Percentiles rank a stretch among this genome's conserved stretches.
Evolutionary conservation across 2,888 invertebrate genomes (phyloP).

Genomic region (Andricus quercusramuli): DNA sequence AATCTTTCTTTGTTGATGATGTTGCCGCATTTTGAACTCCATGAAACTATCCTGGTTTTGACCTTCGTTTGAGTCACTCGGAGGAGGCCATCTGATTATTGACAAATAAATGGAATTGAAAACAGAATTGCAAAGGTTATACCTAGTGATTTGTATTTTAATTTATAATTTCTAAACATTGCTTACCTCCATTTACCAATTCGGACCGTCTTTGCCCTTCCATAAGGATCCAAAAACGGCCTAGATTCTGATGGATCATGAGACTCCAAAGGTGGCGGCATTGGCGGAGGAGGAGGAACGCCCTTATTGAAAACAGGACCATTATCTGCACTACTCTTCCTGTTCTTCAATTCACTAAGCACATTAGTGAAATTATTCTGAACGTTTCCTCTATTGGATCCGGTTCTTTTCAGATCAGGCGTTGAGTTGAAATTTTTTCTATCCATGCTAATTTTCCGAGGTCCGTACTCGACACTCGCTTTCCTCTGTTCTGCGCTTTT

Average conservation of each 20-base stretch:
- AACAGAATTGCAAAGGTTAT: not conserved
- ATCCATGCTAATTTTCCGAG: constrained; percentile 70
- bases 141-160: not conserved
- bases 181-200: constrained; percentile 92
- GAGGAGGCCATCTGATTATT: constrained; percentile 89
- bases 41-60: constrained; percentile 90
- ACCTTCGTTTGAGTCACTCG: constrained; percentile 84
- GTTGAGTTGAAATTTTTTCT: constrained; percentile 68
- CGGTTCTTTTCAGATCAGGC: constrained; percentile 67
- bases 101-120: not conserved
- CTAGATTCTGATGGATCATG: constrained; percentile 90
- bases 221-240: constrained; percentile 94
- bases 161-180: not conserved
- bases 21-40: constrained; percentile 92
- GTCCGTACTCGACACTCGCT: constrained; percentile 68
- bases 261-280: constrained; percentile 91
- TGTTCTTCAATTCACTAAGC: constrained; percentile 79
- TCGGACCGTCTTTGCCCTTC: constrained; percentile 95
- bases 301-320: constrained; percentile 65
- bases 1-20: constrained; percentile 84
- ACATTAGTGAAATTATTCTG: constrained; percentile 80
- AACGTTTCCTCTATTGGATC: constrained; percentile 70
- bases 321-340: constrained; percentile 78
- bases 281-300: constrained; percentile 91
- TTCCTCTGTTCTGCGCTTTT: constrained; percentile 70